Evolutionary conservation across 2,113 vertebrate species (phyloP).

Genomic region (Alethe diademata): DNA sequence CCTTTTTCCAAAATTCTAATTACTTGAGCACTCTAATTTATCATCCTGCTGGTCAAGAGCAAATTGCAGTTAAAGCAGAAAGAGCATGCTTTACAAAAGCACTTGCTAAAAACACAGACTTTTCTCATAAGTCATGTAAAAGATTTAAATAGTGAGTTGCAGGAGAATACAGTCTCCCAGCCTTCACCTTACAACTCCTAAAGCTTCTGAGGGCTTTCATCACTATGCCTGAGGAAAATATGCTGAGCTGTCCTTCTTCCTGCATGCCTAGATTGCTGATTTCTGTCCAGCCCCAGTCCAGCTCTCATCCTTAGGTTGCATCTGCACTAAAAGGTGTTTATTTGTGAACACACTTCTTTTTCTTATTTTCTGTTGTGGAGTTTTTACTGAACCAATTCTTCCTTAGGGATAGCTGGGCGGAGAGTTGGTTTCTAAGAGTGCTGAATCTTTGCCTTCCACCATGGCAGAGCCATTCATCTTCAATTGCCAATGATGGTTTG

Average conservation of each 20-base stretch:
- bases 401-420: neutral
- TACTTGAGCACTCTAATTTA: neutral
- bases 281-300: neutral
- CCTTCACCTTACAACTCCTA: neutral
- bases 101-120: neutral
- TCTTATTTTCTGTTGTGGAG: neutral
- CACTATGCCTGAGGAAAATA: neutral
- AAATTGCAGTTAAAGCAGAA: neutral
- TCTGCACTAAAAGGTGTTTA: neutral
- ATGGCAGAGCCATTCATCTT: neutral
- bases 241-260: neutral
- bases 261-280: neutral
- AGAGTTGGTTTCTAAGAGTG: neutral
- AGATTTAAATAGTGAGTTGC: neutral
- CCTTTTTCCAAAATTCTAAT: neutral
- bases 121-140: neutral
- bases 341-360: neutral
- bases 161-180: neutral
- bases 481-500: rapidly evolving
- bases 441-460: neutral
- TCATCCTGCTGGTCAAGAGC: neutral
- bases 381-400: neutral
- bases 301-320: neutral
- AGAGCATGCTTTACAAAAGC: neutral
- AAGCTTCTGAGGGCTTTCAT: neutral